phyloP scores from a whole-genome alignment of 2,888 invertebrate species.

The Alcis repandata region DNA sequence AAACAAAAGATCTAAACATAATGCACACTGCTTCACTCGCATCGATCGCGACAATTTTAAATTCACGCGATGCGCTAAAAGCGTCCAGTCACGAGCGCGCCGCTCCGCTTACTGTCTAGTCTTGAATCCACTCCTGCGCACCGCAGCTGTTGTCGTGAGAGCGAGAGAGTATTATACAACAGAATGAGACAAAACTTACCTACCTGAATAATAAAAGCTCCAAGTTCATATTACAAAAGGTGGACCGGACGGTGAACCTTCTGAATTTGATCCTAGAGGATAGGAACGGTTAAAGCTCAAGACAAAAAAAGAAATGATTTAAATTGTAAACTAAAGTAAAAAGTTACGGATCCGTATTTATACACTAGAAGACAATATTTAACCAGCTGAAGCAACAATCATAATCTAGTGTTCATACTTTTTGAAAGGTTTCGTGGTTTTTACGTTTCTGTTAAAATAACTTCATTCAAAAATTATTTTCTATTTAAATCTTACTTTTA shows the following conservation, averaged over 20 bases:
- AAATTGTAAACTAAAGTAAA: slow-evolving; percentile 16
- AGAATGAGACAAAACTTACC: slow-evolving; percentile 68
- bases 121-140: slow-evolving; percentile 80
- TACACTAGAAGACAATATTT: slow-evolving; percentile 30
- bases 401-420: slow-evolving; percentile 9
- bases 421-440: slow-evolving; percentile 34
- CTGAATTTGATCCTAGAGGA: slow-evolving; percentile 60
- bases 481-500: too few species aligned
- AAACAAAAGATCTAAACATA: slow-evolving; percentile 60
- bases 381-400: slow-evolving; percentile 35
- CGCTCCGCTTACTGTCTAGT: slow-evolving; percentile 82
- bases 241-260: slow-evolving; percentile 62
- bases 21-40: slow-evolving; percentile 68
- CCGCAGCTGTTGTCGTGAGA: slow-evolving; percentile 67
- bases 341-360: neutral
- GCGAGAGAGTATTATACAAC: slow-evolving; percentile 57
- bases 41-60: slow-evolving; percentile 75
- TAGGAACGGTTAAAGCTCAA: slow-evolving; percentile 43
- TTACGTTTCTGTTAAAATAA: slow-evolving; percentile 7
- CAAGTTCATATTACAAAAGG: slow-evolving; percentile 67
- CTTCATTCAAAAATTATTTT: neutral
- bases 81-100: slow-evolving; percentile 79
- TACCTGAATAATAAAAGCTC: slow-evolving; percentile 82
- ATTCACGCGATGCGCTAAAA: slow-evolving; percentile 66
- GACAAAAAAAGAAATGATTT: slow-evolving; percentile 27